phyloP scores from a whole-genome alignment of 2,113 vertebrate genomes.

The Pterocles gutturalis region DNA sequence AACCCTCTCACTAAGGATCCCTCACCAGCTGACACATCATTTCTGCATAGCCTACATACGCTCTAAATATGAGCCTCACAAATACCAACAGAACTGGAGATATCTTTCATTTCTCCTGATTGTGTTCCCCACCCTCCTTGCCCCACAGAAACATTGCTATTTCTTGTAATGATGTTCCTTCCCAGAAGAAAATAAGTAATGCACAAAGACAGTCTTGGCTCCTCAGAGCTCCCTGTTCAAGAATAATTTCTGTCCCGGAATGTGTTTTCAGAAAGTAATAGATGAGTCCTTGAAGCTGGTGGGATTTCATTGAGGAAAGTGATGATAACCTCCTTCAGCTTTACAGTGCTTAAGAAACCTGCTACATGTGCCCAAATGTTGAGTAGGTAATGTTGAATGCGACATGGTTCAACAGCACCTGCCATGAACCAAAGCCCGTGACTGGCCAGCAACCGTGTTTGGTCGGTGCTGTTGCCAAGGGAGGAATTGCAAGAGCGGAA shows the following conservation, averaged over 20 bases:
- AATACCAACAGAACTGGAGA: background rate
- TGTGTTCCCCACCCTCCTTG: background rate
- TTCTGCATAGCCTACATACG: background rate
- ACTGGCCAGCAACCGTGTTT: background rate
- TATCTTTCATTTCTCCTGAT: background rate
- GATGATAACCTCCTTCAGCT: background rate
- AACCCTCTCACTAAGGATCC: background rate
- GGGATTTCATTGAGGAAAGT: background rate
- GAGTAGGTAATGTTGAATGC: background rate
- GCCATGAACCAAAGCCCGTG: background rate
- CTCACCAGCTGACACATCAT: no score
- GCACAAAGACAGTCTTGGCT: background rate
- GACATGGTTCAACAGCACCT: background rate
- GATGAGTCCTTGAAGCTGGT: background rate
- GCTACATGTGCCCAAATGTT: background rate
- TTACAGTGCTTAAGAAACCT: background rate
- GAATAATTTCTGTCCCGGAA: background rate
- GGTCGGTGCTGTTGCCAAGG: background rate
- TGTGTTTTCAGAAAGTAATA: background rate
- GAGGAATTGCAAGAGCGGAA: background rate
- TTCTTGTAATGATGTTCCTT: background rate
- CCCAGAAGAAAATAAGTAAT: background rate
- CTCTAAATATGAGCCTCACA: background rate
- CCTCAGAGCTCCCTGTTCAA: background rate
- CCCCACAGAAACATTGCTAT: background rate